phyloP scores from a whole-genome alignment of 2,113 vertebrate genomes.

The Strigops habroptila region DNA sequence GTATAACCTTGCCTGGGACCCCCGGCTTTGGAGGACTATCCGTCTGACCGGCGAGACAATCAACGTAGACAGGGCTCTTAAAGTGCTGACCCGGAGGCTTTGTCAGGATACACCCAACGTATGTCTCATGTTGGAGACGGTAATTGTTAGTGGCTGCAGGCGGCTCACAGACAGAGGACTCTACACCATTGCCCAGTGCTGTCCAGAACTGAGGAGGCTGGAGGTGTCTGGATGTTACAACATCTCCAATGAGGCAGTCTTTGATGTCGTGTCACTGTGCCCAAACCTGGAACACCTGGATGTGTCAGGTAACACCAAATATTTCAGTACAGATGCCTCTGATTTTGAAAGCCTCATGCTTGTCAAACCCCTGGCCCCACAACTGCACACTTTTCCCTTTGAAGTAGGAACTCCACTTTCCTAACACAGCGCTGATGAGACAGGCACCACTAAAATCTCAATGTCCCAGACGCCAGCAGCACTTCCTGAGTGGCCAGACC shows the following conservation, averaged over 20 bases:
- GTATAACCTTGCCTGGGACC: slow-evolving; percentile 98
- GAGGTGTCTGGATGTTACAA: slow-evolving; percentile 94
- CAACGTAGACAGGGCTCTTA: slow-evolving; percentile 90
- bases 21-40: slow-evolving; percentile 90
- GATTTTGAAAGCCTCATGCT: not conserved
- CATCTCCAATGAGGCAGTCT: slow-evolving; percentile 93
- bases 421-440: not conserved
- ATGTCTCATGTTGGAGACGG: slow-evolving; percentile 94
- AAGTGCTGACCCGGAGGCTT: slow-evolving; percentile 91
- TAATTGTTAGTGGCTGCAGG: slow-evolving; percentile 89
- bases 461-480: not conserved
- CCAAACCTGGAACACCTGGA: slow-evolving; percentile 95
- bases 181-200: slow-evolving; percentile 91
- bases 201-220: slow-evolving; percentile 89
- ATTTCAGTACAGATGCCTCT: not conserved
- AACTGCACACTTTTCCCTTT: fast-evolving
- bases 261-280: slow-evolving; percentile 93
- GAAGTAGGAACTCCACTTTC: not conserved
- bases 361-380: not conserved
- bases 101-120: slow-evolving; percentile 98
- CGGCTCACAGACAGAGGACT: slow-evolving; percentile 96
- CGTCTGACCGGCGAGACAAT: slow-evolving; percentile 89
- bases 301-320: slow-evolving; percentile 85
- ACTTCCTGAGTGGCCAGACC: not conserved
- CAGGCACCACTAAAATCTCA: not conserved